Percentiles rank a stretch among this genome's conserved stretches.
Conservation (phyloP, 2,888 invertebrate species). For the Atherix ibis region DNA sequence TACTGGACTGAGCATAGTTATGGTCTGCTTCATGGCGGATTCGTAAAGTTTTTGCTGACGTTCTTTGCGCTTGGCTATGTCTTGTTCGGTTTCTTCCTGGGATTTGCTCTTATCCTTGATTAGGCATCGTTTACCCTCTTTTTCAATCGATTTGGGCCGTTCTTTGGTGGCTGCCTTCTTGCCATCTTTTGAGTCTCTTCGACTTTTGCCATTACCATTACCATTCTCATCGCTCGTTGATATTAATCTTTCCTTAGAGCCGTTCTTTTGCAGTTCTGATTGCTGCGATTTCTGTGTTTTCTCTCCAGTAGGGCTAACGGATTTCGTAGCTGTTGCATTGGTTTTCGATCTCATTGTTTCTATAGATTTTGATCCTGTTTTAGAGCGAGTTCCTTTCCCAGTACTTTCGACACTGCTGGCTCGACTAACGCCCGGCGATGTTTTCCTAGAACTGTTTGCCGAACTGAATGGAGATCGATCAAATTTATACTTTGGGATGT, state of each 20-base stretch:
- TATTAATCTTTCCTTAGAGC: slow-evolving; percentile 14
- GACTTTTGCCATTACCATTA: slow-evolving; percentile 1
- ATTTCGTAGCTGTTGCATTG: not conserved
- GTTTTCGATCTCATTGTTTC: slow-evolving; percentile 15
- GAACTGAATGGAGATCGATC: slow-evolving; percentile 32
- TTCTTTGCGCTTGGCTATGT: slow-evolving; percentile 51
- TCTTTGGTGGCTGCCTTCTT: slow-evolving; percentile 46
- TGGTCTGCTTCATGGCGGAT: slow-evolving; percentile 58
- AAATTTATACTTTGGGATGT: slow-evolving; percentile 31
- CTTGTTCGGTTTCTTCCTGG: slow-evolving; percentile 56
- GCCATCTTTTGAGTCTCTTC: slow-evolving; percentile 29
- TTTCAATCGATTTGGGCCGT: slow-evolving; percentile 52
- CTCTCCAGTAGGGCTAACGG: slow-evolving; percentile 18
- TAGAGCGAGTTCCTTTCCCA: slow-evolving; percentile 23
- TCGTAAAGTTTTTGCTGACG: slow-evolving; percentile 61
- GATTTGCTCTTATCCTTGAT: slow-evolving; percentile 48
- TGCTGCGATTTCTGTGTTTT: slow-evolving; percentile 40
- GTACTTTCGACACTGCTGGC: slow-evolving; percentile 31
- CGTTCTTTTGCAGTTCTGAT: slow-evolving; percentile 21
- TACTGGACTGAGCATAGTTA: slow-evolving; percentile 55
- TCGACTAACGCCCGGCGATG: slow-evolving; percentile 31
- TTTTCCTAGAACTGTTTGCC: slow-evolving; percentile 30
- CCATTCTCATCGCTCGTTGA: slow-evolving; percentile 1
- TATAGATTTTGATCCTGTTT: slow-evolving; percentile 18
- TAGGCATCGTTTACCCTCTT: slow-evolving; percentile 31